A percentile compares a stretch with the other conserved stretches of the same genome.
phyloP scores from a whole-genome alignment of 2,888 invertebrate species.

The Euspilapteryx auroguttella region DNA sequence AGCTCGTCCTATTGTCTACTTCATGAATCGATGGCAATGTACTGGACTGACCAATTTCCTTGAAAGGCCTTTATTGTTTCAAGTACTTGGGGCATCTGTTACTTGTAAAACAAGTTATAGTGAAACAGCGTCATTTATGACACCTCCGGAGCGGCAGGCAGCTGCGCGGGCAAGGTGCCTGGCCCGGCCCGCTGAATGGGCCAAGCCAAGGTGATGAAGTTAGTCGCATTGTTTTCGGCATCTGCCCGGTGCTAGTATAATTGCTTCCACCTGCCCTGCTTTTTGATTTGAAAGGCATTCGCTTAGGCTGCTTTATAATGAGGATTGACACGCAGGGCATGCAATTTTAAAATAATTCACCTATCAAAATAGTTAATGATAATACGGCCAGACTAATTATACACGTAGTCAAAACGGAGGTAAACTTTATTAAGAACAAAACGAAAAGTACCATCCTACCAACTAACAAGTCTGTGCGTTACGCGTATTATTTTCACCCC shows the following conservation, averaged over 20 bases:
- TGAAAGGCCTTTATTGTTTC: conserved; percentile 3
- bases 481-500: too few species aligned
- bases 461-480: too few species aligned
- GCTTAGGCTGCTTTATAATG: too few species aligned
- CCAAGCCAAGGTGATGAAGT: neutral
- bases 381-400: too few species aligned
- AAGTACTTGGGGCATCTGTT: neutral
- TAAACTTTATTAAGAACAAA: too few species aligned
- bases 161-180: conserved; percentile 19
- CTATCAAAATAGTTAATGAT: too few species aligned
- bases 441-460: too few species aligned
- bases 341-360: too few species aligned
- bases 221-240: conserved; percentile 1
- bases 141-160: conserved; percentile 23
- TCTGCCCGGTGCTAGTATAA: conserved; percentile 1
- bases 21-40: neutral
- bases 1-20: conserved; percentile 4
- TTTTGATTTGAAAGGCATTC: neutral
- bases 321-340: too few species aligned
- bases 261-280: conserved; percentile 2
- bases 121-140: conserved; percentile 32
- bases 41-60: conserved; percentile 2
- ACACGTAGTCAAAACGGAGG: too few species aligned
- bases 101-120: conserved; percentile 22
- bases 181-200: neutral